Evolutionary conservation across 35 echinoderm and acorn worm genomes (phyloP).

Genomic region (Patiria miniata): DNA sequence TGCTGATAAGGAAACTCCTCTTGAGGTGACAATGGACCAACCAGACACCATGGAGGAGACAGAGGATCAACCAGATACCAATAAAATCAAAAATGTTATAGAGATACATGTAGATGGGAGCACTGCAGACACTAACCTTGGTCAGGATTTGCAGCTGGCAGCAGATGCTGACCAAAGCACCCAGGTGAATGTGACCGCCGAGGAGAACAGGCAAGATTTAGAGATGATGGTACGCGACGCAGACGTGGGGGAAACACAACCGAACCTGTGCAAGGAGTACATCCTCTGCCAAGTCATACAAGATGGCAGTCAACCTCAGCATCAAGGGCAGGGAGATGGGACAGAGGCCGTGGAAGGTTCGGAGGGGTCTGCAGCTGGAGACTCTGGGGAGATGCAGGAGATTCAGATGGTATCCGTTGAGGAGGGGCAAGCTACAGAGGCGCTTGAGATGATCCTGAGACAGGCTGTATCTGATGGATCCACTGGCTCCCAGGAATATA

Average conservation of each 20-base stretch:
- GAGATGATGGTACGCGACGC: no score
- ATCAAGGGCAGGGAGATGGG: background rate
- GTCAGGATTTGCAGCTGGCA: no score
- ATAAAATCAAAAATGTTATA: no score
- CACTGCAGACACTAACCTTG: no score
- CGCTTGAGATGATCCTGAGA: constrained; percentile 4
- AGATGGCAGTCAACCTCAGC: background rate
- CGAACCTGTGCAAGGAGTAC: background rate
- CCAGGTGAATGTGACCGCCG: no score
- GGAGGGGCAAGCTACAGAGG: background rate
- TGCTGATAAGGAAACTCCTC: background rate
- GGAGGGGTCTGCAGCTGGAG: background rate
- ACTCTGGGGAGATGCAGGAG: background rate
- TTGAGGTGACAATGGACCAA: background rate
- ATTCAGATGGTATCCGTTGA: constrained; percentile 17
- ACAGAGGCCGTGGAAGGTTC: background rate
- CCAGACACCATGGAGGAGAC: background rate
- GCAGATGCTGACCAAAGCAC: no score
- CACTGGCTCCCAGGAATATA: background rate
- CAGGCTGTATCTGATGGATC: background rate
- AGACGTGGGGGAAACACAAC: no score
- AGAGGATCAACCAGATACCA: no score
- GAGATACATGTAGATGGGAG: no score
- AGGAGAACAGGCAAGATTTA: no score
- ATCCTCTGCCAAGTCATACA: constrained; percentile 12